Conservation (phyloP, 2,888 invertebrate species). For the Dasypogon diadema region DNA sequence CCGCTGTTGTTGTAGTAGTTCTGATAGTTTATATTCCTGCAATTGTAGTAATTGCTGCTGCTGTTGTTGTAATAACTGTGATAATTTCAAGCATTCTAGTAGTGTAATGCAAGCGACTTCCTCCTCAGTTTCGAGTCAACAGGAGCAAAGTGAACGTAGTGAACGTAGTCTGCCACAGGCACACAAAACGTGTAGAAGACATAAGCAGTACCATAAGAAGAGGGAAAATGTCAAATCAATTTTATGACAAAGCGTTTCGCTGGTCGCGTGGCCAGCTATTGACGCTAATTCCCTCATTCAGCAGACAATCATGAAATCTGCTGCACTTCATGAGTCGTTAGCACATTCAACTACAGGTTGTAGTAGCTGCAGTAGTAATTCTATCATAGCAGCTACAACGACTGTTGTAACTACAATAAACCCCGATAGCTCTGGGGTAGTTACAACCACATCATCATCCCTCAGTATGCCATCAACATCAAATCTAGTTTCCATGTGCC, state of each 20-base stretch:
- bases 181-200: constrained; percentile 11
- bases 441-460: constrained; percentile 44
- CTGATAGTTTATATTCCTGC: constrained; percentile 65
- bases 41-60: constrained; percentile 64
- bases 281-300: constrained; percentile 67
- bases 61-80: constrained; percentile 57
- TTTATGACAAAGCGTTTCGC: constrained; percentile 70
- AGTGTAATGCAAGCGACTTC: constrained; percentile 52
- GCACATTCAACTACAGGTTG: constrained; percentile 23
- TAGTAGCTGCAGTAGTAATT: constrained; percentile 41
- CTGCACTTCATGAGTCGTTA: constrained; percentile 63
- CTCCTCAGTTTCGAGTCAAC: constrained; percentile 22
- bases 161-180: neutral
- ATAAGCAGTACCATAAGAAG: constrained; percentile 56
- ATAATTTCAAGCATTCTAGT: constrained; percentile 52
- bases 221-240: constrained; percentile 62
- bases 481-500: constrained; percentile 48
- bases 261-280: constrained; percentile 70
- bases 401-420: constrained; percentile 54
- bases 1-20: constrained; percentile 61
- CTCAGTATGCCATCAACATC: constrained; percentile 51
- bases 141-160: neutral
- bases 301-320: constrained; percentile 66
- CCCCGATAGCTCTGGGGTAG: constrained; percentile 45
- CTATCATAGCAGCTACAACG: constrained; percentile 36